Conservation (phyloP, 2,888 invertebrate species). For the Zele albiditarsus region DNA sequence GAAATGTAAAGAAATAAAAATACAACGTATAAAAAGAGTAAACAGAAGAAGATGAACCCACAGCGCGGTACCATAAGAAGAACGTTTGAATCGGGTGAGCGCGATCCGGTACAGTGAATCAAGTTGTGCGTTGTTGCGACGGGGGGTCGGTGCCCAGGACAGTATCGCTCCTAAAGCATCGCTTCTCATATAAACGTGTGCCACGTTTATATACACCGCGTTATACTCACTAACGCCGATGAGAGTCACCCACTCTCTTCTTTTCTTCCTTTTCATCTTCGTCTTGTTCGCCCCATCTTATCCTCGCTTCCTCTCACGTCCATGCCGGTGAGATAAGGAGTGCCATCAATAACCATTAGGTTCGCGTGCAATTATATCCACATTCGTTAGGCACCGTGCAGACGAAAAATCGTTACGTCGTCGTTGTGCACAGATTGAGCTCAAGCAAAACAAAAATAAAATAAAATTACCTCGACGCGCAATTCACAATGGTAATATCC, state of each 20-base stretch:
- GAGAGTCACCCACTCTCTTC: conserved; percentile 26
- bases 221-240: conserved; percentile 4
- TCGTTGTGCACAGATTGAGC: conserved; percentile 27
- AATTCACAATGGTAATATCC: conserved; percentile 41
- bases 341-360: conserved; percentile 70
- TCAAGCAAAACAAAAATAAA: conserved; percentile 16
- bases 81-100: conserved; percentile 21
- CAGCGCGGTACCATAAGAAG: conserved; percentile 33
- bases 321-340: conserved; percentile 53
- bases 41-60: neutral
- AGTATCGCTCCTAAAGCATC: conserved; percentile 63
- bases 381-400: conserved; percentile 60
- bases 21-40: neutral
- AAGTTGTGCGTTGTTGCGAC: conserved; percentile 59
- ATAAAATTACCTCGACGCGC: conserved; percentile 15
- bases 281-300: too few species aligned
- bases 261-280: conserved; percentile 38
- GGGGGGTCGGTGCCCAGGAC: conserved; percentile 62
- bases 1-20: neutral
- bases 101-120: conserved; percentile 56
- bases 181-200: conserved; percentile 56
- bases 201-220: neutral
- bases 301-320: too few species aligned
- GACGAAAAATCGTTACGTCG: conserved; percentile 38
- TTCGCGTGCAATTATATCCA: conserved; percentile 67